Percentiles rank a stretch among this genome's conserved stretches.
These are phyloP conservation scores for Dryoscopus gambensis DNA, from an alignment of 2,113 vertebrate species.

Conservation along the genomic window DNA sequence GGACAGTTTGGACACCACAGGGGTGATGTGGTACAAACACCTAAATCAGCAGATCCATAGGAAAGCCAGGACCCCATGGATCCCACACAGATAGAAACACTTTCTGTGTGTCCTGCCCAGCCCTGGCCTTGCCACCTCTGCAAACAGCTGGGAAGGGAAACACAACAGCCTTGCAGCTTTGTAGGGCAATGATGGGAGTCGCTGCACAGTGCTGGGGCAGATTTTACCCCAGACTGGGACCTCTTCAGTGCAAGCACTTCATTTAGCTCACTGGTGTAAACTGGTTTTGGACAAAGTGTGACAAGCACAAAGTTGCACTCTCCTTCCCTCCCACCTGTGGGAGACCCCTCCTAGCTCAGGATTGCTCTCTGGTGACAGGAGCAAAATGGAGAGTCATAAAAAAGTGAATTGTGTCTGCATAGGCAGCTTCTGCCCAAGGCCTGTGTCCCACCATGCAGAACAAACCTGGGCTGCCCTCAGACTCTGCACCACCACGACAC, in stretches of 20 bases:
- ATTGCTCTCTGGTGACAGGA: neutral
- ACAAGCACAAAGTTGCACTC: neutral
- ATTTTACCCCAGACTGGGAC: neutral
- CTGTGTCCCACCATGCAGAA: neutral
- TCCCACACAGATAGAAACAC: neutral
- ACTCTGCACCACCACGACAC: rapidly evolving
- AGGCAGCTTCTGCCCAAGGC: neutral
- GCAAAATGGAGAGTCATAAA: neutral
- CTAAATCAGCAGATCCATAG: neutral
- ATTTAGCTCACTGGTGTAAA: neutral
- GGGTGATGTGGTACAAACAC: neutral
- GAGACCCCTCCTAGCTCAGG: neutral
- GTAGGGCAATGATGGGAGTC: neutral
- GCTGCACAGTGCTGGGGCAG: rapidly evolving
- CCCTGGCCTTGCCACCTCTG: neutral
- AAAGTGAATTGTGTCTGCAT: rapidly evolving
- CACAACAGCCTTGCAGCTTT: neutral
- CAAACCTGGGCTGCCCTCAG: neutral
- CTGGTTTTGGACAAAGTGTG: neutral
- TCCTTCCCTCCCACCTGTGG: neutral
- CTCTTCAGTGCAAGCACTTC: neutral
- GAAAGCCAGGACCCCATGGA: neutral
- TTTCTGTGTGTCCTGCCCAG: neutral
- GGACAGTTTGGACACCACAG: neutral
- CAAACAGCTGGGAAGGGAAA: neutral